These are phyloP conservation scores for Aldabrachelys gigantea DNA, from an alignment of 2,113 vertebrate genomes.

Conservation along the genomic window DNA sequence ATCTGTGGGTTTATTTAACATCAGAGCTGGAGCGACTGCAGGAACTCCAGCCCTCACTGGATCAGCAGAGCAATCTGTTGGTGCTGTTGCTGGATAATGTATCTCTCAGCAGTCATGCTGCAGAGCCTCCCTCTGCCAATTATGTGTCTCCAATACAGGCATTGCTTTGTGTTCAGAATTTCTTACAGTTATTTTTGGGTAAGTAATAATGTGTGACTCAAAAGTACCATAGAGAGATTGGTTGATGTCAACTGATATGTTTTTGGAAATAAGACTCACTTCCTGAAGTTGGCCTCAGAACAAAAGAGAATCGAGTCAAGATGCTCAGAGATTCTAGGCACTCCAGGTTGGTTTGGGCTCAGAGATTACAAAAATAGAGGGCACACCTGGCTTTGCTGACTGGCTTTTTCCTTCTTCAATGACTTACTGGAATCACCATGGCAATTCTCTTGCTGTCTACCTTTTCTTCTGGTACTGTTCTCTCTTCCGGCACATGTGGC, in stretches of 20 bases:
- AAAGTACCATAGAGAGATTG: background rate
- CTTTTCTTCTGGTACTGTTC: slow-evolving; percentile 13
- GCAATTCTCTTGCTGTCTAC: slow-evolving; percentile 52
- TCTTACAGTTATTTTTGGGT: background rate
- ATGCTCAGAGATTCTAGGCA: background rate
- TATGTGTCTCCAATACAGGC: background rate
- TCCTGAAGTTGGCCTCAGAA: background rate
- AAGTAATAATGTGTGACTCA: background rate
- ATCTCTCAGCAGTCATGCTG: rapidly evolving
- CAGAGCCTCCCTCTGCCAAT: background rate
- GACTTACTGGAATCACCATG: background rate
- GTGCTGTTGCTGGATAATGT: background rate
- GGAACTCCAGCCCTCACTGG: background rate
- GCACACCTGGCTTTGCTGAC: background rate
- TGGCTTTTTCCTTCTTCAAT: background rate
- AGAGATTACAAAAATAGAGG: background rate
- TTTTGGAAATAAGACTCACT: slow-evolving; percentile 8
- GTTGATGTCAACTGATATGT: background rate
- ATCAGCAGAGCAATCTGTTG: background rate
- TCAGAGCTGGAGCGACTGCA: background rate
- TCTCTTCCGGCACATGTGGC: slow-evolving; percentile 34
- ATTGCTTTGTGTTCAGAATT: background rate
- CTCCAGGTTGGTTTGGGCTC: rapidly evolving
- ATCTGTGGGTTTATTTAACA: background rate
- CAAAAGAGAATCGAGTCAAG: background rate